Evolutionary conservation across 2,113 vertebrate genomes (phyloP).

Genomic region (Myotis lucifugus): DNA sequence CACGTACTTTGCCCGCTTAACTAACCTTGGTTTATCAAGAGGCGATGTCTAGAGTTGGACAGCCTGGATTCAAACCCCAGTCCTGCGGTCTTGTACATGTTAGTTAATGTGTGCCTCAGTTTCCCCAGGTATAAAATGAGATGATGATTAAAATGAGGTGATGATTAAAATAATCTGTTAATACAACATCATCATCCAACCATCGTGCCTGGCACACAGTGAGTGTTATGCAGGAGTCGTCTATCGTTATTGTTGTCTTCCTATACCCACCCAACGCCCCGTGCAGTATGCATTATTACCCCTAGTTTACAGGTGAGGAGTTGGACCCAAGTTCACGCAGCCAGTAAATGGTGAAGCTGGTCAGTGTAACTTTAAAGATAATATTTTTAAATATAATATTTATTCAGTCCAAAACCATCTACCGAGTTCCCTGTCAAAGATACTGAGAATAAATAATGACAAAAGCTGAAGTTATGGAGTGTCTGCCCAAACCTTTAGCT

Average conservation of each 20-base stretch:
- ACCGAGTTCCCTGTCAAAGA: background rate
- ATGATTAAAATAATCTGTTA: background rate
- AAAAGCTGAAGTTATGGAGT: background rate
- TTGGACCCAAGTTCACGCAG: background rate
- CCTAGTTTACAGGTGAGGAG: background rate
- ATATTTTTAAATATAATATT: background rate
- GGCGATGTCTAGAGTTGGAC: background rate
- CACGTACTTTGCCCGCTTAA: background rate
- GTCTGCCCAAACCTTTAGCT: background rate
- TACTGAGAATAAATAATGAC: background rate
- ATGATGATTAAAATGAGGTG: background rate
- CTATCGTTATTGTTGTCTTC: accelerated
- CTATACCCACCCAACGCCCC: background rate
- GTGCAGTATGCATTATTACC: background rate
- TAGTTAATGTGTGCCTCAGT: background rate
- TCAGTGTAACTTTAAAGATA: background rate
- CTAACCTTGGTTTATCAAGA: background rate
- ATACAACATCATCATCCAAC: background rate
- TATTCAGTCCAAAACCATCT: background rate
- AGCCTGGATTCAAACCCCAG: background rate
- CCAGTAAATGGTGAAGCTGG: background rate
- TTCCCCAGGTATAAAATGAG: background rate
- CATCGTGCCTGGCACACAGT: background rate
- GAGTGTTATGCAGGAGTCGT: background rate
- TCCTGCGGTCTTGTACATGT: background rate